Percentiles rank a stretch among this genome's conserved stretches.
Conservation (phyloP, 2,113 vertebrate species). For the Psettodes erumei region DNA sequence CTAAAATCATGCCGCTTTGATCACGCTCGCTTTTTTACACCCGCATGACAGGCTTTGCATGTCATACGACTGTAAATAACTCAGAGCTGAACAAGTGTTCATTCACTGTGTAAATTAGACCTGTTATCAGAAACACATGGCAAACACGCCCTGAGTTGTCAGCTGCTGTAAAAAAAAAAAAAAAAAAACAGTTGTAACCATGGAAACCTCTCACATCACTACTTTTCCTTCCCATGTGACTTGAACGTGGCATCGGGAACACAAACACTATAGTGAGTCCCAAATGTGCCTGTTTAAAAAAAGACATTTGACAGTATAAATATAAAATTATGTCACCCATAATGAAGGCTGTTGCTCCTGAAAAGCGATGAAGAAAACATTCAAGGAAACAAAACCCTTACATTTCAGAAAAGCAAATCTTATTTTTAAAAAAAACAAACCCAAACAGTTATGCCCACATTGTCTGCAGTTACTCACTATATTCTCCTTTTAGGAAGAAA, state of each 20-base stretch:
- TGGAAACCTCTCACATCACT: slow-evolving; percentile 44
- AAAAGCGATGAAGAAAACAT: too few species aligned
- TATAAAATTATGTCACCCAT: too few species aligned
- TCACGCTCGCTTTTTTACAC: not conserved
- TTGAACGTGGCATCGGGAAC: not conserved
- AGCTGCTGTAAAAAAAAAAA: slow-evolving; percentile 31
- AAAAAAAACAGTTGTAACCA: slow-evolving; percentile 35
- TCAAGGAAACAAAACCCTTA: not conserved
- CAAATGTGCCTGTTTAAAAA: not conserved
- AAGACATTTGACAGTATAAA: not conserved
- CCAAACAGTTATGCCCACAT: not conserved
- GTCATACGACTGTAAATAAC: slow-evolving; percentile 3
- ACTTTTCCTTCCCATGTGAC: slow-evolving; percentile 14
- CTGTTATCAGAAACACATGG: slow-evolving; percentile 30
- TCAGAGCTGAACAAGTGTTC: not conserved
- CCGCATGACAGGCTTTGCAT: not conserved
- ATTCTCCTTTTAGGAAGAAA: not conserved
- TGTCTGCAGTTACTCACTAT: not conserved
- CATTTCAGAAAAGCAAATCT: not conserved
- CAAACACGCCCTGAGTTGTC: not conserved
- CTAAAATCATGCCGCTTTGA: not conserved
- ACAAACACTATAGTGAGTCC: not conserved
- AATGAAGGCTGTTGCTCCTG: not conserved
- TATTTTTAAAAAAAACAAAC: too few species aligned
- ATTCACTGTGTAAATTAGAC: not conserved